Base-by-base conservation (phyloP, 2,888 invertebrate species). In the Trichopria drosophilae region DNA sequence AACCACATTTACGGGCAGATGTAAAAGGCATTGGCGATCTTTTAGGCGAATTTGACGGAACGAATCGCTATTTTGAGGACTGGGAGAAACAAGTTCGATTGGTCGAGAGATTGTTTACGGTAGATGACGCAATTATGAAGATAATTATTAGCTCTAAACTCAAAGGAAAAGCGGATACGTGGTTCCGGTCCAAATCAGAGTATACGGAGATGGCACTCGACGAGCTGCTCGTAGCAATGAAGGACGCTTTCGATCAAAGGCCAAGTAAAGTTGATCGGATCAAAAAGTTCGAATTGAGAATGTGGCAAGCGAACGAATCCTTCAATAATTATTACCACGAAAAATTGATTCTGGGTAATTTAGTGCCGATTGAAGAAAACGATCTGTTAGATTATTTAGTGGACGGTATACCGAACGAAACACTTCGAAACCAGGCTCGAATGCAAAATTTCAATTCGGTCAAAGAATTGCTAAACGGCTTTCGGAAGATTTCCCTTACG, bases 281-380 rank as follows among this genome's bases (percentile, higher is more conserved):
- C 7, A 55, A 45, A 36, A 48, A 36, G 19, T 59, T 59, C 19
- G 54, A 59, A 19, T 37, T 40, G 1, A 40, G 54, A 12, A 45
- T 40, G 22, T 60, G 60, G 60, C 46, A 42, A 16, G 15, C 19
- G n/a, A 36, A 10, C 23, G 55, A 57, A 26, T 42, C 53, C 2
- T 60, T 55, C 16, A 47, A 36, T 19, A 56, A 59, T 28, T 60
- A 60, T 51, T 53, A 41, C 28, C 57, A 58, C 16, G 51, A 53
- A 9, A 60, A 60, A 32, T 31, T 54, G 4, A 50, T 60, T 15
- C 42, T 58, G 9, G 52, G 50, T 1, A 57, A 59, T 39, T 24
- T 37, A 6, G 49, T 56, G 7, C 59, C 54, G 0, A 32, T 60
- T 7, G 26, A 45, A 3, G 34, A 37, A 1, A 34, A 41, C 1